Conservation (phyloP, 92 coral and sea anemone species). For the Montipora capitata region DNA sequence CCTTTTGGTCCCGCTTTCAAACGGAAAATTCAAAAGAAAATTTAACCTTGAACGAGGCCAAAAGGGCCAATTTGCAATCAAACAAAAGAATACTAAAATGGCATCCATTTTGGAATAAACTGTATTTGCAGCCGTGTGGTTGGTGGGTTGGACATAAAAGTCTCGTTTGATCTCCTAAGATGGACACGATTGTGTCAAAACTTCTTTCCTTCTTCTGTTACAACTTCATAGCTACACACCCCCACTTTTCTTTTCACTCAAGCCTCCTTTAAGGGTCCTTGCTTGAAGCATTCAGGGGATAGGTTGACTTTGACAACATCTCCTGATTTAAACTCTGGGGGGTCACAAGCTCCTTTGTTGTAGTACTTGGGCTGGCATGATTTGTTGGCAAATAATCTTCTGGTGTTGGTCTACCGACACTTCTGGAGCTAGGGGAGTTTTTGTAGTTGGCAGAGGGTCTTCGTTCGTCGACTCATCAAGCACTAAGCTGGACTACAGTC, state of each 20-base stretch:
- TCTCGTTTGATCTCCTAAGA: background rate
- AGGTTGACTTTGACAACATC: conserved; percentile 11
- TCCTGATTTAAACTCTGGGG: conserved; percentile 3
- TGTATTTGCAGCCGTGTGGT: no score
- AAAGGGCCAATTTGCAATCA: no score
- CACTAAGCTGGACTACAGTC: conserved; percentile 52
- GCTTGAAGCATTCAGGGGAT: background rate
- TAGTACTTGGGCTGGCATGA: conserved; percentile 58
- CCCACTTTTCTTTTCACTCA: background rate
- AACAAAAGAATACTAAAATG: no score
- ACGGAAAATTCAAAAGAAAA: background rate
- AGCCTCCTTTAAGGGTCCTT: background rate
- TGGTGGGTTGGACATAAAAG: background rate
- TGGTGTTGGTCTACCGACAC: background rate
- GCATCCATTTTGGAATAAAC: no score
- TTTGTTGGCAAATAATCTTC: conserved; percentile 37
- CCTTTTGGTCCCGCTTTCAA: no score
- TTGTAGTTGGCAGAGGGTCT: conserved; percentile 52
- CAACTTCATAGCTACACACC: background rate
- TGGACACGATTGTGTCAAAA: conserved; percentile 15
- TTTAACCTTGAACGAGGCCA: background rate
- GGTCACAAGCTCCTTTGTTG: conserved; percentile 55
- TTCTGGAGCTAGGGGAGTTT: conserved; percentile 14
- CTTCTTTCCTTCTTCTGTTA: background rate
- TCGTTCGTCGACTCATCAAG: conserved; percentile 51